A percentile compares a stretch with the other conserved stretches of the same genome.
These are phyloP conservation scores for Pogonophryne albipinna DNA, from an alignment of 2,797 vertebrate species.

Conservation along the genomic window DNA sequence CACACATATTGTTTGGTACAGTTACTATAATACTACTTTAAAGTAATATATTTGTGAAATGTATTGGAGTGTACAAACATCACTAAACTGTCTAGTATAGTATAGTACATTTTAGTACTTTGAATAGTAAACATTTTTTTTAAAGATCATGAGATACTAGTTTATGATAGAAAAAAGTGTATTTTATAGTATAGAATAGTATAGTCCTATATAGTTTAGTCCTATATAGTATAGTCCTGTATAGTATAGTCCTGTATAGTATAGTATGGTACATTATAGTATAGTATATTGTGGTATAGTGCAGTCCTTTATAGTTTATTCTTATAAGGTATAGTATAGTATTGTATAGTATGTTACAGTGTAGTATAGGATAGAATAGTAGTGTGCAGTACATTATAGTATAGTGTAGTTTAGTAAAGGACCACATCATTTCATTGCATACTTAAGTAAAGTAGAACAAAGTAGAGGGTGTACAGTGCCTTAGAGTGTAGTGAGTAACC, in stretches of 20 bases:
- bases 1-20: background rate
- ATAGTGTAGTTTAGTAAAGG: background rate
- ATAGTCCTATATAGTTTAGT: background rate
- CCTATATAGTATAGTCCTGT: background rate
- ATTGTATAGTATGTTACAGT: background rate
- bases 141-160: no score
- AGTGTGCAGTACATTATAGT: background rate
- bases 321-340: background rate
- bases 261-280: background rate
- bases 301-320: background rate
- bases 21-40: no score
- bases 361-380: background rate
- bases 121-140: no score
- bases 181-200: background rate
- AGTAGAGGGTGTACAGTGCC: no score
- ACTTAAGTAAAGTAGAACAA: background rate
- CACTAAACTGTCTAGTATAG: no score
- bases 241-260: no score
- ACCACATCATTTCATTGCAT: no score
- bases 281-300: no score
- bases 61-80: no score
- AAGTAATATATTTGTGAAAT: no score
- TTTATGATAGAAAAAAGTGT: background rate
- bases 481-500: background rate
- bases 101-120: background rate